These are phyloP conservation scores for Microctonus hyperodae DNA, from an alignment of 2,888 invertebrate species.

Conservation along the genomic window DNA sequence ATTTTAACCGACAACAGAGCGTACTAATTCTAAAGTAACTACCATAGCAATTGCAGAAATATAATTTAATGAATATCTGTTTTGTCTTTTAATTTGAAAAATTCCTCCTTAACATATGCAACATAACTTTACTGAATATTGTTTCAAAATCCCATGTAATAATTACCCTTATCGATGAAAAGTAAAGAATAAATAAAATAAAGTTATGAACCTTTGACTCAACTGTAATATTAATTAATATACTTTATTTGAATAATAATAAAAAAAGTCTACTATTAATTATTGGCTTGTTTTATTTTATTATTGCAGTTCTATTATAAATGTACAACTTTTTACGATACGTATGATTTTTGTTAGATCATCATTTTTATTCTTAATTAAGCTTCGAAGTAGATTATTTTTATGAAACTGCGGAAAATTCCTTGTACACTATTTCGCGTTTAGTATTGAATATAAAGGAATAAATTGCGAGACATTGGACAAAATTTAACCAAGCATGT, in stretches of 20 bases:
- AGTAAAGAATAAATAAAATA: not conserved
- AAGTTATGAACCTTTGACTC: not conserved
- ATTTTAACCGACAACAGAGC: constrained; percentile 64
- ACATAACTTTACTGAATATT: too few species aligned
- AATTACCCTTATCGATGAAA: too few species aligned
- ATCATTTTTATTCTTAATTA: constrained; percentile 16
- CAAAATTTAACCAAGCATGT: not conserved
- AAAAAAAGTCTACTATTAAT: not conserved
- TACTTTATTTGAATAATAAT: too few species aligned
- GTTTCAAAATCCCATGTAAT: too few species aligned
- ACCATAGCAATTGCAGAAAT: too few species aligned
- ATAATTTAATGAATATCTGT: not conserved
- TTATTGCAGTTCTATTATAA: constrained; percentile 58
- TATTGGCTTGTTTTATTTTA: not conserved
- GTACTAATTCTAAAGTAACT: constrained; percentile 67
- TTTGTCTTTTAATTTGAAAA: not conserved
- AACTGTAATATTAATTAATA: too few species aligned
- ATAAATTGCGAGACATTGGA: not conserved
- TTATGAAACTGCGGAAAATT: not conserved
- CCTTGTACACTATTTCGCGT: not conserved
- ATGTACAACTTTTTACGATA: constrained; percentile 57
- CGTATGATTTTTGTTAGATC: too few species aligned
- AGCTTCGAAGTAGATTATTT: not conserved
- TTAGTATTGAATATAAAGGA: not conserved
- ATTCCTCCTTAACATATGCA: not conserved